Evolutionary conservation across 1,140 invertebrate species (phyloP), one percentile per base, ranked within the genome.

Genomic region (Stegodyphus dumicola): DNA sequence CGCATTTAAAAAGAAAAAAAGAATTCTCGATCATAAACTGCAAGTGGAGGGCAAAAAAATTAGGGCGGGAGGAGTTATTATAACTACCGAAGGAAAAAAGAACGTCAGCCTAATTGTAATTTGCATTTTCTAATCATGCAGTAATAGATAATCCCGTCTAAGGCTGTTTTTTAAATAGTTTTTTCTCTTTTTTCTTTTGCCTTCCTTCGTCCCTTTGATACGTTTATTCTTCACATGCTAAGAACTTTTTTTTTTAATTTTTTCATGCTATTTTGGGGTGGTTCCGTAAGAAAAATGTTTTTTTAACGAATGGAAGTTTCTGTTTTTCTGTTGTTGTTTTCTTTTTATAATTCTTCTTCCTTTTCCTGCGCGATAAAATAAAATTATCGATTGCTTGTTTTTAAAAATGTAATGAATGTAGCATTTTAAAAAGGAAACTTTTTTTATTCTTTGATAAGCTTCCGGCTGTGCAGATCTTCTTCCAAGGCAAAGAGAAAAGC

Each of bases 91-190:
- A 51, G 49, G 70, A 64, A 75, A 83, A 83, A 77, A 70, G 65
- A 49, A 65, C 75, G 49, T 49, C 7, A 33, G 18, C 64, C 81
- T 85, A 85, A 85, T 85, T 85, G 81, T 74, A 85, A 85, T 85
- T 85, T 85, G 81, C 81, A 85, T 85, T 85, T 77, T 85, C 73
- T 85, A 85, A 85, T 85, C 81, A 85, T 49, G 74, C 64, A 85
- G 81, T 85, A 85, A 85, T 85, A 85, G 81, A 85, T 85, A 85
- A 85, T 85, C 81, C 80, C 74, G 51, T 76, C 56, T 76, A 67
- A 54, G 80, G 67, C 56, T 76, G 56, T 85, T 85, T 85, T 77
- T 77, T 85, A 77, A 83, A 75, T 83, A 83, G 71, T 71, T 51
- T 53, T 84, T 84, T 84, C 75, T 84, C 56, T 52, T 49, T 67